phyloP scores from a whole-genome alignment of 2,113 vertebrate species.

The Cebus imitator region DNA sequence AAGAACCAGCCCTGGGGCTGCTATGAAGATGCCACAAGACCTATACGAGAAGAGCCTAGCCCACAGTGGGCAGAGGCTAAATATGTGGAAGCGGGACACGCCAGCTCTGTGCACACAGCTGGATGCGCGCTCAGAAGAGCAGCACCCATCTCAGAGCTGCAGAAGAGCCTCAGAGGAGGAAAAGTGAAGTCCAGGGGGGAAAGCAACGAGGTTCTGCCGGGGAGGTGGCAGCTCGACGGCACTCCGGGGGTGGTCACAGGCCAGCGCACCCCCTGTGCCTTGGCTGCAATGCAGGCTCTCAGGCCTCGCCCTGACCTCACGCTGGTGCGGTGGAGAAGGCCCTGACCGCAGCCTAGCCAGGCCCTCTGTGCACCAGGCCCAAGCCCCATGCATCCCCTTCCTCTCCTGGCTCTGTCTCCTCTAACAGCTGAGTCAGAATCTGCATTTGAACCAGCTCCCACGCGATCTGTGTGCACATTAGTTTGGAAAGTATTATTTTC shows the following conservation, averaged over 20 bases:
- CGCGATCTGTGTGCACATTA: fast-evolving
- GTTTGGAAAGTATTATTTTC: background rate
- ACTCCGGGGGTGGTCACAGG: background rate
- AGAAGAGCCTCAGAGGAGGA: background rate
- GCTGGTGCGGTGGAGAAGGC: background rate
- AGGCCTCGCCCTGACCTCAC: background rate
- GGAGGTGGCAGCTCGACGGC: fast-evolving
- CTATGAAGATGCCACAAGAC: background rate
- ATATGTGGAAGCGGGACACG: fast-evolving
- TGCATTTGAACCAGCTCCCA: background rate
- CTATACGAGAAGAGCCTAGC: fast-evolving
- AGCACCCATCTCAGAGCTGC: background rate
- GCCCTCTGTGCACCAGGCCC: background rate
- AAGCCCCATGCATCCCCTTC: background rate
- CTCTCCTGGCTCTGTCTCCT: background rate
- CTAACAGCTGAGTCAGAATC: background rate
- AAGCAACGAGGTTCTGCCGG: background rate
- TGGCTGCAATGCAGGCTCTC: no score
- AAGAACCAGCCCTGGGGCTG: background rate
- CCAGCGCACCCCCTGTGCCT: fast-evolving
- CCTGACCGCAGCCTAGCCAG: background rate
- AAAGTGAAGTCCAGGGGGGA: background rate
- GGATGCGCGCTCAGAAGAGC: background rate
- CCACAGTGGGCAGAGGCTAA: fast-evolving
- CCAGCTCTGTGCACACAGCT: fast-evolving